Conservation (phyloP, 2,113 vertebrate genomes). For the Myrmecobius fasciatus region DNA sequence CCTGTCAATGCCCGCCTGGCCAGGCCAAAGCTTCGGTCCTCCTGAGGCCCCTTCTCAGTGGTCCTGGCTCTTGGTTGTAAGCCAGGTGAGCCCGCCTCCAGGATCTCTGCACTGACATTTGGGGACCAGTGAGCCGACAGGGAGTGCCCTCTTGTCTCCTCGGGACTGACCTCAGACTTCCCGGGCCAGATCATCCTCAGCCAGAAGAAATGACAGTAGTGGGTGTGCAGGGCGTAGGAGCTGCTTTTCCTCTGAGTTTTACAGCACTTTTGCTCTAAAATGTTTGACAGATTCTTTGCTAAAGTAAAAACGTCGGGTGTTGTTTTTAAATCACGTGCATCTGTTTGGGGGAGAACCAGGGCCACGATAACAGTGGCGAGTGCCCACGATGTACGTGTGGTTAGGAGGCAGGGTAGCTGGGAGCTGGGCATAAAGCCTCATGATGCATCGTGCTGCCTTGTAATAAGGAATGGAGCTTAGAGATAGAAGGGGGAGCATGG, state of each 20-base stretch:
- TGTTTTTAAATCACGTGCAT: background rate
- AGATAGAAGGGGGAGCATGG: too few species aligned
- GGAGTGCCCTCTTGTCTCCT: background rate
- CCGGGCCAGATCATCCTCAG: background rate
- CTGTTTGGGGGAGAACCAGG: background rate
- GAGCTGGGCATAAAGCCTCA: background rate
- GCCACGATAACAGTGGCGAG: background rate
- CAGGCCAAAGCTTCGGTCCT: background rate
- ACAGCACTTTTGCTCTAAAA: background rate
- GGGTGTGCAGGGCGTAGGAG: background rate
- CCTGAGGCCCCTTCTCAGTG: background rate
- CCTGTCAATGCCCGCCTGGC: background rate
- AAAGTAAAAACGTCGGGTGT: background rate
- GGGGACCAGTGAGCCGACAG: background rate
- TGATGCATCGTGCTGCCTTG: too few species aligned
- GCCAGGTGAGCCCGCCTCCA: background rate
- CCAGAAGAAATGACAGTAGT: background rate
- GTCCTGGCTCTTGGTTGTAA: background rate
- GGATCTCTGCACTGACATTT: background rate
- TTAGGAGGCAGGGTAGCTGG: background rate
- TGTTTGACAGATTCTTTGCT: background rate
- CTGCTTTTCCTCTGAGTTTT: background rate
- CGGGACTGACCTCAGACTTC: background rate
- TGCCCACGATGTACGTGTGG: background rate
- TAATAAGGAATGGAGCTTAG: too few species aligned